Conservation (phyloP, 23 tunicate species). For the Styela plicata region DNA sequence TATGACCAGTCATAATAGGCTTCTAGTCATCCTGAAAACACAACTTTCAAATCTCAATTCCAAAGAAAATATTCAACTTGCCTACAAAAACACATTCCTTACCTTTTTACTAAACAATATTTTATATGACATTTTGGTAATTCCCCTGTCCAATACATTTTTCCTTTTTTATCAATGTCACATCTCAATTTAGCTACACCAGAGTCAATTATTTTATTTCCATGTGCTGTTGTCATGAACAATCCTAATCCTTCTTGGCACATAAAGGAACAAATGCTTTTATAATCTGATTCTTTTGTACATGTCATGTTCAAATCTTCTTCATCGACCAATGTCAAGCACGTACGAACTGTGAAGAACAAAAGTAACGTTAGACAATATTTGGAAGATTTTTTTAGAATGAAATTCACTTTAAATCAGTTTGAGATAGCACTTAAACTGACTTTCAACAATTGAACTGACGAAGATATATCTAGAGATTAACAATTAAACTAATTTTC, state of each 20-base stretch:
- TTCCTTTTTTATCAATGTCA: not conserved
- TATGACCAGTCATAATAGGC: too few species aligned
- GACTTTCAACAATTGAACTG: too few species aligned
- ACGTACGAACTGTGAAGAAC: slow-evolving; percentile 21
- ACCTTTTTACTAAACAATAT: slow-evolving; percentile 9
- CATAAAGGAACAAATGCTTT: slow-evolving; percentile 16
- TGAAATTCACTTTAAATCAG: too few species aligned
- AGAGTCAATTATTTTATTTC: not conserved
- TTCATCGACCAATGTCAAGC: not conserved
- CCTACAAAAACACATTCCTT: too few species aligned
- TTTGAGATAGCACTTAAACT: too few species aligned
- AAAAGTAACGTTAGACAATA: too few species aligned
- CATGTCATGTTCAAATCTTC: slow-evolving; percentile 1
- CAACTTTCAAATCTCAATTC: too few species aligned
- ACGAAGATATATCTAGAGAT: too few species aligned
- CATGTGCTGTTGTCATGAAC: slow-evolving; percentile 19
- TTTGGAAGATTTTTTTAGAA: too few species aligned
- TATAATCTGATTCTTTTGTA: not conserved
- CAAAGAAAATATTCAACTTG: too few species aligned
- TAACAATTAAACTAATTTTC: too few species aligned
- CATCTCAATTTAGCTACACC: slow-evolving; percentile 7
- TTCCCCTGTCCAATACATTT: slow-evolving; percentile 17
- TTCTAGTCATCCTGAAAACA: too few species aligned
- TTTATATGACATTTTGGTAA: slow-evolving; percentile 20
- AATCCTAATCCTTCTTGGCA: slow-evolving; percentile 13